phyloP scores from a whole-genome alignment of 1,140 invertebrate genomes.

The Dendroctonus valens region DNA sequence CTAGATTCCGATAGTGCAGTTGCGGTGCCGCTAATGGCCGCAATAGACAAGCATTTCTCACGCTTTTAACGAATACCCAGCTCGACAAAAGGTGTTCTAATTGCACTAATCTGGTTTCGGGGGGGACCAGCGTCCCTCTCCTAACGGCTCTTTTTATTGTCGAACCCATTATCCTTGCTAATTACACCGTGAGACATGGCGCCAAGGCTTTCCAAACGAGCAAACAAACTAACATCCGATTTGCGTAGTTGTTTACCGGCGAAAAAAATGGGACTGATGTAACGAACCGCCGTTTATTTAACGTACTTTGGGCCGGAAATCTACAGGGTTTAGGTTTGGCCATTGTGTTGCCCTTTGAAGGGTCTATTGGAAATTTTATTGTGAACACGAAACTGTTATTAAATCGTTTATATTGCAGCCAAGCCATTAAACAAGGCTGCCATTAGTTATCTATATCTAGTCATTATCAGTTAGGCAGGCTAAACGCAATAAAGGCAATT shows the following conservation, averaged over 20 bases:
- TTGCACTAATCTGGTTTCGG: slow-evolving; percentile 24
- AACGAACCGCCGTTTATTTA: too few relatives aligned
- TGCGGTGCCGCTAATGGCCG: neutral
- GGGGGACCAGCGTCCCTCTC: neutral
- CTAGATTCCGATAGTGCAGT: neutral
- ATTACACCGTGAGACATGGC: slow-evolving; percentile 19
- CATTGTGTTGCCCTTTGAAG: too few relatives aligned
- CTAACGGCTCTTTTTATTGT: slow-evolving; percentile 24
- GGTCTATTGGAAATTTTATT: too few relatives aligned
- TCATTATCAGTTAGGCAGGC: too few relatives aligned
- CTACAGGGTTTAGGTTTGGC: too few relatives aligned
- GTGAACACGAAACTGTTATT: too few relatives aligned
- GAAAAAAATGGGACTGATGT: too few relatives aligned
- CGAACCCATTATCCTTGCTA: slow-evolving; percentile 19
- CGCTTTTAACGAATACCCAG: slow-evolving; percentile 13
- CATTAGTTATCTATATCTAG: too few relatives aligned
- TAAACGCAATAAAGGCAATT: too few relatives aligned
- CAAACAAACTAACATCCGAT: slow-evolving; percentile 18
- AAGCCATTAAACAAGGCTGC: too few relatives aligned
- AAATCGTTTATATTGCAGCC: too few relatives aligned
- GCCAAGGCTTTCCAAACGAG: slow-evolving; percentile 18
- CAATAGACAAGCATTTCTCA: slow-evolving; percentile 15
- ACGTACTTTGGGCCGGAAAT: too few relatives aligned
- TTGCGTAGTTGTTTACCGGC: neutral
- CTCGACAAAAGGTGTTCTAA: slow-evolving; percentile 19